Evolutionary conservation across 37 sponge, comb jelly and placozoan species (phyloP).

Genomic region (Crambe crambe): DNA sequence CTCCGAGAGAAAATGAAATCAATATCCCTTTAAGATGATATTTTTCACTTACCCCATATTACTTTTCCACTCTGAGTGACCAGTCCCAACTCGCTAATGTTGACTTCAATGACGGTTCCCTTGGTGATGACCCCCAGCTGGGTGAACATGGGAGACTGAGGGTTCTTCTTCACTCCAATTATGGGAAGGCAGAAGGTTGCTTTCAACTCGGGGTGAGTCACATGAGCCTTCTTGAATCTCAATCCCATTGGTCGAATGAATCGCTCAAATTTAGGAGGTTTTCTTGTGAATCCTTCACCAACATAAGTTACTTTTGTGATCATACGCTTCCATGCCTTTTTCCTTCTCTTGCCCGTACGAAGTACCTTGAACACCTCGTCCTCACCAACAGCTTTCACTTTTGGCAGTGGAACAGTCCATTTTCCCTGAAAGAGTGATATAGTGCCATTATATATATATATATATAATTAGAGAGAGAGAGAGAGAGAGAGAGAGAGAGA

Average conservation of each 20-base stretch:
- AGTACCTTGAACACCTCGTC: slow-evolving; percentile 96
- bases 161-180: slow-evolving; percentile 99
- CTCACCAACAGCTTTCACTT: slow-evolving; percentile 93
- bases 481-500: no score
- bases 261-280: slow-evolving; percentile 97
- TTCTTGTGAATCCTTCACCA: slow-evolving; percentile 96
- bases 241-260: slow-evolving; percentile 99
- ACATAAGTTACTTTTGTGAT: slow-evolving; percentile 97
- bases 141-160: slow-evolving; percentile 93
- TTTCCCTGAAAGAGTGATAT: slow-evolving; percentile 70
- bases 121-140: slow-evolving; percentile 99
- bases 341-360: slow-evolving; percentile 88
- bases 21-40: neutral
- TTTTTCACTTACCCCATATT: slow-evolving; percentile 88
- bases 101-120: slow-evolving; percentile 99
- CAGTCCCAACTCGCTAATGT: slow-evolving; percentile 97
- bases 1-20: neutral
- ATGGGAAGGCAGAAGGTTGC: slow-evolving; percentile 97
- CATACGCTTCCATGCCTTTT: slow-evolving; percentile 97
- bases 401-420: slow-evolving; percentile 98
- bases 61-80: slow-evolving; percentile 99
- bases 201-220: slow-evolving; percentile 99
- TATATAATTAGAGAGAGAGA: no score
- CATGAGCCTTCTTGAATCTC: slow-evolving; percentile 99
- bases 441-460: neutral